Conservation (phyloP, 2,113 vertebrate species). For the Holacanthus passer region DNA sequence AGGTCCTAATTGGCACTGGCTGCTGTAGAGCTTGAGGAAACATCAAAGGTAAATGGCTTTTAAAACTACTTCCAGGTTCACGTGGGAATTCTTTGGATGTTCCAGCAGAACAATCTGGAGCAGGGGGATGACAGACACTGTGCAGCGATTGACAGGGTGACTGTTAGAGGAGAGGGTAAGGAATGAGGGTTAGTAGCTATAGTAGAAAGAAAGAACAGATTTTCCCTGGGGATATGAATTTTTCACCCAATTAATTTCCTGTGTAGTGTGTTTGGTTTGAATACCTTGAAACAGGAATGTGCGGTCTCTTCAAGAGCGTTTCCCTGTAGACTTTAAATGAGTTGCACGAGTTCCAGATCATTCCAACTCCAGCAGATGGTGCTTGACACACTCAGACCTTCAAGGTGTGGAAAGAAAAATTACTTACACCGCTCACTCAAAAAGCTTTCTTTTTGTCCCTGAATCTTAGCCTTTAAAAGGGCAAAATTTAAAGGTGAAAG, state of each 20-base stretch:
- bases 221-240: slow-evolving; percentile 25
- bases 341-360: slow-evolving; percentile 11
- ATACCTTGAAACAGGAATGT: slow-evolving; percentile 22
- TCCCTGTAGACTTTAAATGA: slow-evolving; percentile 45
- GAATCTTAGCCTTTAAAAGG: slow-evolving; percentile 26
- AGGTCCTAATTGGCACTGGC: slow-evolving; percentile 19
- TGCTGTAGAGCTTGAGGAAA: slow-evolving; percentile 15
- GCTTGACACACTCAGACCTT: slow-evolving; percentile 36
- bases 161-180: slow-evolving; percentile 24
- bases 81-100: slow-evolving; percentile 19
- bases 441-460: background rate
- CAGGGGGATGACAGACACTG: background rate
- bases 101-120: slow-evolving; percentile 2
- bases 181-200: slow-evolving; percentile 47
- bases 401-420: slow-evolving; percentile 34
- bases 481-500: slow-evolving; percentile 31
- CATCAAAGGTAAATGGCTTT: slow-evolving; percentile 17
- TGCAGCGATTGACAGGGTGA: slow-evolving; percentile 24
- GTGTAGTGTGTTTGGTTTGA: slow-evolving; percentile 18
- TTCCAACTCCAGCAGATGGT: slow-evolving; percentile 54
- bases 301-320: slow-evolving; percentile 1
- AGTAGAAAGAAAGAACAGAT: slow-evolving; percentile 23
- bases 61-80: slow-evolving; percentile 1
- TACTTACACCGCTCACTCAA: background rate
- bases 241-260: slow-evolving; percentile 32